Base-by-base conservation (phyloP, 1,140 invertebrate species). In the Macrosteles quadrilineatus region DNA sequence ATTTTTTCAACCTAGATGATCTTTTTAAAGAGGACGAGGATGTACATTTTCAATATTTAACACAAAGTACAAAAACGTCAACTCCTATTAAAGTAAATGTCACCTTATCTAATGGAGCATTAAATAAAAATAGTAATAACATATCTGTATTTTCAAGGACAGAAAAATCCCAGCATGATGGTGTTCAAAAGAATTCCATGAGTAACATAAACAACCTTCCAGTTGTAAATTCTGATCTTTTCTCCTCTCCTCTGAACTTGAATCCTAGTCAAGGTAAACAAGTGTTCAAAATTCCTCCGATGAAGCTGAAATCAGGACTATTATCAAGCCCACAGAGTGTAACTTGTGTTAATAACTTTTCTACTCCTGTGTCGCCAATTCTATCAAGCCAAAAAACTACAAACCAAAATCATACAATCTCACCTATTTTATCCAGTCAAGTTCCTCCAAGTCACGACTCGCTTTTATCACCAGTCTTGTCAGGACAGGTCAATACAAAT, bases 1-100 rank as follows among this genome's bases (percentile, higher is more conserved):
- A 70, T 62, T 27, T 63, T 43, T 73, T 68, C 63, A 67, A 62
- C 32, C 17, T 73, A 19, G 67, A 67, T 27, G 71, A 73, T 45
- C 27, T 73, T 4, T 73, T 73, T 53, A 31, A 55, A 1, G 71
- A 69, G 9, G 67, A 69, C 4, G 66, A 69, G 2, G 29, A 31
- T 21, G 36, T 19, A 30, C 6, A 36, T 3, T 27, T 27, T 50
- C 47, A 50, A 19, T 12, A 25, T 30, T 6, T 25, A 29, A 25
- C 2, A 9, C 25, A 59, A 23, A 27, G n/a, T 30, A 27, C 55
- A 25, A 59, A 59, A 59, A 59, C 55, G 6, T 59, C 55, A 25
- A 59, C 55, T 2, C 55, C 55, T 6, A 25, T 59, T 59, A 25
- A 25, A 50, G 21, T 14, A 36, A 36, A 36, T 36, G 4, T 4